Evolutionary conservation across 2,797 vertebrate genomes (phyloP), one percentile per base, ranked within the genome.

Genomic region (Megaceryle alcyon): DNA sequence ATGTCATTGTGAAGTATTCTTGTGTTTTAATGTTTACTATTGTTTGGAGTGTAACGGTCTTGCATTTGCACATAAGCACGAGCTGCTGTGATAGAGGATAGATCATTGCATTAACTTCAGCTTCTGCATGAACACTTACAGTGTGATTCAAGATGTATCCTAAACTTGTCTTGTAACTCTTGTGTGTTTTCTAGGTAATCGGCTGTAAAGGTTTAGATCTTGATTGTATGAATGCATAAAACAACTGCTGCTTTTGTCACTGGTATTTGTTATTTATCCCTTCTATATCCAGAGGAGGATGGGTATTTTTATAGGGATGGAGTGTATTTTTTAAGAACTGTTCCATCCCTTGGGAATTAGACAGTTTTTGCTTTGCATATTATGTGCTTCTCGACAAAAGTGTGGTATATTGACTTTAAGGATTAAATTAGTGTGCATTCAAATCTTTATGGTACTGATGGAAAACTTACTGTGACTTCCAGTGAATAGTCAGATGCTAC

Each of bases 1-100:
- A 96, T 97, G 97, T 98, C 96, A 96, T 95, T 97, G 97, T 98
- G 94, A 96, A 97, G 92, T 98, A 97, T 98, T 98, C 94, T 90
- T 97, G 97, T 97, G 95, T 95, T 98, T 97, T 79, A 97, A 97
- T 97, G 97, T 98, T 97, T 94, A 97, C 96, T 97, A 95, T 97
- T 91, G 97, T 96, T 97, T 97, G 96, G 90, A 95, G 96, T 96
- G 95, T 97, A 97, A 96, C 93, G 95, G 97, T 98, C 96, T 90
- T 93, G 96, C 93, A 94, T 97, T 98, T 97, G 97, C 97, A 97
- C 94, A 97, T 88, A 95, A 97, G 97, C 94, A 96, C 96, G 97
- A 97, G 97, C 97, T 98, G 95, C 92, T 97, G 97, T 96, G 97
- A 97, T 96, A 96, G 97, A 97, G 84, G 95, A 94, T 95, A 97